Base-by-base conservation (phyloP, 2,113 vertebrate species). In the Notechis scutatus region DNA sequence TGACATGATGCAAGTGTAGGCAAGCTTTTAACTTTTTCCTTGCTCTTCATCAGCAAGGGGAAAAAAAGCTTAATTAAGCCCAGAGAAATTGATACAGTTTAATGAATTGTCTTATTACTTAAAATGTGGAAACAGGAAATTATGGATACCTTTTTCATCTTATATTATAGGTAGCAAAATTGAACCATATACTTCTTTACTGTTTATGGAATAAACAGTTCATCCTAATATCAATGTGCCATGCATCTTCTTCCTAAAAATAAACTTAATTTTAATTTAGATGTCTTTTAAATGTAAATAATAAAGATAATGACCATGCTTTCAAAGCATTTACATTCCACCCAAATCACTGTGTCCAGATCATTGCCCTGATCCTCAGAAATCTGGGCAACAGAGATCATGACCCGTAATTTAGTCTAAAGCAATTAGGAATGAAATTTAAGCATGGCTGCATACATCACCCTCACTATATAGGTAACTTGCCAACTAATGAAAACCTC, bases 141-240 rank as follows among this genome's bases (percentile, higher is more conserved):
- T 61, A 15, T 10, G 23, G 8, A 5, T 89, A 3, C 24, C 34
- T 11, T 14, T 81, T 0, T 8, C 92, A 34, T 54, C 5, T 0
- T 0, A 0, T 1, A 12, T 23, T 29, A 59, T 91, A 74, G 20
- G 1, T 34, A 88, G 29, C 15, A 57, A 54, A 52, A n/a, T 1
- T 12, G 57, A 88, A 81, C 55, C 50, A 39, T 47, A 9, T 47
- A 15, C 5, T 64, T 64, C 86, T 59, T 57, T 87, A 54, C 45
- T 39, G 14, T 23, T 20, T 56, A 39, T 15, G 3, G 9, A 56
- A 89, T n/a, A 89, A 89, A 21, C 1, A 10, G 8, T 42, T 88
- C 9, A 57, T 59, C 29, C 29, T 26, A 23, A 61, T 3, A 29
- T 14, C 42, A 85, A 26, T 34, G 2, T 87, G 21, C 23, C 69